phyloP scores from a whole-genome alignment of 2,797 vertebrate species.

The Parauchenoglanis punctatus region DNA sequence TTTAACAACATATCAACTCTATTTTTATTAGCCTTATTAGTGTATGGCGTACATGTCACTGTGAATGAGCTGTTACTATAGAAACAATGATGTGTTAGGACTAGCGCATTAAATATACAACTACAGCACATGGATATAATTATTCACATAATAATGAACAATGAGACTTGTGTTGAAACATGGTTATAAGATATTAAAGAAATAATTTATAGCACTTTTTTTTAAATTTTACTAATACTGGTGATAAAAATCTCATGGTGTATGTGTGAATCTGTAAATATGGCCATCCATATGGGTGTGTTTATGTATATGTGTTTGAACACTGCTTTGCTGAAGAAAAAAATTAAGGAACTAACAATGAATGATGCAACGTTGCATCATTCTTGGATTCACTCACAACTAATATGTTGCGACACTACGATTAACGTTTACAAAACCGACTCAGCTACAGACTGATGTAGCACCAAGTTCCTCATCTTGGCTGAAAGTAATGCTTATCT shows the following conservation, averaged over 20 bases:
- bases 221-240: neutral
- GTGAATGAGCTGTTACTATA: neutral
- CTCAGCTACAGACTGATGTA: no score
- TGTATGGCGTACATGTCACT: neutral
- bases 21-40: neutral
- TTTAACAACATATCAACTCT: neutral
- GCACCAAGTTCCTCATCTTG: neutral
- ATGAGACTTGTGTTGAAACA: neutral
- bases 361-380: conserved; percentile 55
- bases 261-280: neutral
- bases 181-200: neutral
- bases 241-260: neutral
- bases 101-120: neutral
- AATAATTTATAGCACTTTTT: neutral
- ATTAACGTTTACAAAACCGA: neutral
- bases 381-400: neutral
- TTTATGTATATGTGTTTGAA: neutral
- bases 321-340: neutral
- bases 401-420: neutral
- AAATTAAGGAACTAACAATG: conserved; percentile 15
- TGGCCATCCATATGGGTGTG: neutral
- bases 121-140: no score
- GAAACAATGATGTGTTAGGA: neutral
- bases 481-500: neutral
- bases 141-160: neutral